A percentile compares a stretch with the other conserved stretches of the same genome.
Evolutionary conservation across 2,888 invertebrate genomes (phyloP).

Genomic region (Hydrotaea diabolus): DNA sequence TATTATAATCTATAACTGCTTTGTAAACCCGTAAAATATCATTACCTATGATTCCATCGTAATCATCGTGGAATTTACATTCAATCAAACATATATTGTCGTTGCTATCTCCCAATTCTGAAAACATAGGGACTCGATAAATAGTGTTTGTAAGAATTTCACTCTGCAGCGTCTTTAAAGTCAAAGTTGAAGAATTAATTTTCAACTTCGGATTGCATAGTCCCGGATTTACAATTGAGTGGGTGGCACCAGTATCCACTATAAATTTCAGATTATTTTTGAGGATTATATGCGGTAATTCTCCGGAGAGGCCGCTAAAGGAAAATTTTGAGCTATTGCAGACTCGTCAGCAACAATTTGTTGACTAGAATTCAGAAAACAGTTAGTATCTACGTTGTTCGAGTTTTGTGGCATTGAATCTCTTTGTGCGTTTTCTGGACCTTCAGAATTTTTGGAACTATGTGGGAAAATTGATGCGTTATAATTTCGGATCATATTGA

Average conservation of each 20-base stretch:
- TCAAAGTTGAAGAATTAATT: background rate
- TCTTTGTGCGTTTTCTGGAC: too few relatives aligned
- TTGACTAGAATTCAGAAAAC: background rate
- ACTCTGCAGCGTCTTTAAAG: slow-evolving; percentile 15
- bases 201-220: background rate
- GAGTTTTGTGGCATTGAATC: too few relatives aligned
- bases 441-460: too few relatives aligned
- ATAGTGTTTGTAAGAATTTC: background rate
- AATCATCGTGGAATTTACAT: slow-evolving; percentile 32
- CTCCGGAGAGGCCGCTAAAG: background rate
- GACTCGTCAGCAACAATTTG: background rate
- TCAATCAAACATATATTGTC: slow-evolving; percentile 62
- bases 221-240: background rate
- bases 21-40: slow-evolving; percentile 28
- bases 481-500: background rate
- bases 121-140: background rate
- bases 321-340: background rate
- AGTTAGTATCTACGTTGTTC: background rate
- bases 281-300: background rate
- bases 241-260: background rate
- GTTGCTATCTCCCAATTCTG: slow-evolving; percentile 1
- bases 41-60: slow-evolving; percentile 36
- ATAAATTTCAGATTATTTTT: background rate
- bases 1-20: slow-evolving; percentile 32
- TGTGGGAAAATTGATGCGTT: background rate